These are phyloP conservation scores for Lophius americanus DNA, from an alignment of 2,797 vertebrate genomes.

Conservation along the genomic window DNA sequence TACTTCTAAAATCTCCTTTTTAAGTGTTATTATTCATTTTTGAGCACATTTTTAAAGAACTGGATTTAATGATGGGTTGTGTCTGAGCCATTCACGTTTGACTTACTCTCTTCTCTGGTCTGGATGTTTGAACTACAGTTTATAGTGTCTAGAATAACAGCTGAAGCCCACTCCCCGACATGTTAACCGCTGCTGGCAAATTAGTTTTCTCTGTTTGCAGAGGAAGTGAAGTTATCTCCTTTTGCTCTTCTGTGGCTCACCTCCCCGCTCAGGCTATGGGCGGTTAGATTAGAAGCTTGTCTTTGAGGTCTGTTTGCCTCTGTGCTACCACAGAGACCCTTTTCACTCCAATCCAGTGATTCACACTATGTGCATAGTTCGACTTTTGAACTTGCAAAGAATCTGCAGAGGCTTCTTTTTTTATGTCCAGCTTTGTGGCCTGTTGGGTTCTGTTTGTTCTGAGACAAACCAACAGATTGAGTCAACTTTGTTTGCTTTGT, in stretches of 20 bases:
- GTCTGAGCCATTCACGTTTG: slow-evolving; percentile 39
- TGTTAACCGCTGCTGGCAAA: slow-evolving; percentile 44
- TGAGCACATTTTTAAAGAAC: slow-evolving; percentile 20
- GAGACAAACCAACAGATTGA: slow-evolving; percentile 17
- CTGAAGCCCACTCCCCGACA: slow-evolving; percentile 52
- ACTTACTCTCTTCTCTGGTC: slow-evolving; percentile 35
- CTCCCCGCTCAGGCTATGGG: slow-evolving; percentile 18
- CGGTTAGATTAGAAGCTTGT: slow-evolving; percentile 34
- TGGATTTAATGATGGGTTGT: slow-evolving; percentile 21
- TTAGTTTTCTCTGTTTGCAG: slow-evolving; percentile 55
- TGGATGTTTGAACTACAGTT: slow-evolving; percentile 40
- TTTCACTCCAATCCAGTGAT: slow-evolving; percentile 21
- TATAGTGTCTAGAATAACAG: slow-evolving; percentile 11
- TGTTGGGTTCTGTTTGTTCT: slow-evolving; percentile 38
- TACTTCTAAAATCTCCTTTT: slow-evolving; percentile 16
- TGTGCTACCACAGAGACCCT: slow-evolving; percentile 4
- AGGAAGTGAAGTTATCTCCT: slow-evolving; percentile 64
- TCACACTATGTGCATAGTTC: slow-evolving; percentile 22
- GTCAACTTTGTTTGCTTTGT: slow-evolving; percentile 3
- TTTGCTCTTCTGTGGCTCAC: slow-evolving; percentile 28
- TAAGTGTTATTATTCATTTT: slow-evolving; percentile 11
- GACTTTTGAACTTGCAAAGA: slow-evolving; percentile 45
- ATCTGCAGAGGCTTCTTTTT: slow-evolving; percentile 33
- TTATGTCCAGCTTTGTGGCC: slow-evolving; percentile 35
- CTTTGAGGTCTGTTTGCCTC: slow-evolving; percentile 32